Evolutionary conservation across 2,888 invertebrate genomes (phyloP), one percentile per base, ranked within the genome.

Genomic region (Yponomeuta evonymella): DNA sequence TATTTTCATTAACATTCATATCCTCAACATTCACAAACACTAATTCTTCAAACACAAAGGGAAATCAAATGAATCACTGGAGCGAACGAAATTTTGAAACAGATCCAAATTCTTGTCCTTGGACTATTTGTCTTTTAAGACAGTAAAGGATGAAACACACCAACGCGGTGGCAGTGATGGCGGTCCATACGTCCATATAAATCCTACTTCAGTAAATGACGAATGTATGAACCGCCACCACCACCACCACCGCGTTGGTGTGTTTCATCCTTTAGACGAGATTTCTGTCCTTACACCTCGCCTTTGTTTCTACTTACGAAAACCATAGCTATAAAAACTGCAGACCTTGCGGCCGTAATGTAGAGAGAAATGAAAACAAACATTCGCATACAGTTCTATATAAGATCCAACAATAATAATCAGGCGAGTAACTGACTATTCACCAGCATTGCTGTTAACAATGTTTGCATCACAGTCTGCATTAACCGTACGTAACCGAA

Each of bases 71-170:
- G 67, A 78, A 75, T 78, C 76, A 75, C 75, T 78, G 51, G 51
- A 58, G 76, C 73, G 77, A 78, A 82, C 79, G 77, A 82, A 81
- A 82, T 74, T 77, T 87, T 89, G 88, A 84, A 75, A 75, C 72
- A 36, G 70, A 76, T 89, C 89, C 89, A 88, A 87, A 73, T 71
- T 65, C 63, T 72, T 74, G 87, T 80, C 88, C 87, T 88, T 88
- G 87, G 77, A 69, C 76, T 74, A 78, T 79, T 77, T 77, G 73
- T 77, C 74, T 79, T 77, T 79, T 80, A n/a, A 86, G 88, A 87
- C 86, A 83, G 82, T 80, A 75, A 80, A 85, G 81, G 23, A 23
- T 23, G 23, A 23, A 23, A 23, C 23, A 23, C 23, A 23, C 23
- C 23, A 23, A 23, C 23, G 23, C 23, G 23, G 23, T 23, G 23